Base-by-base conservation (phyloP, 2,113 vertebrate species). In the Marmota flaviventris region DNA sequence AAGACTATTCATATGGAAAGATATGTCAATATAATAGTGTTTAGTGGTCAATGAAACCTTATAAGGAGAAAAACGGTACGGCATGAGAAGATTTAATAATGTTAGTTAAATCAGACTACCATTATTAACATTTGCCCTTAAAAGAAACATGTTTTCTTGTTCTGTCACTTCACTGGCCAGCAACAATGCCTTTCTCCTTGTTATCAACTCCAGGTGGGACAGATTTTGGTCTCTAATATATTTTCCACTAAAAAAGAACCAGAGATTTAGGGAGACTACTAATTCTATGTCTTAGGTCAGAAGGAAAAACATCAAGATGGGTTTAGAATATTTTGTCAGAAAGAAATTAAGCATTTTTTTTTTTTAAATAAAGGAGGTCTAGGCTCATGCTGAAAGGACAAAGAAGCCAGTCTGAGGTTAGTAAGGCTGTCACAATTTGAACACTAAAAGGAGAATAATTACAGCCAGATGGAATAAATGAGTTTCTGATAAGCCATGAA, bases 381-480 rank as follows among this genome's bases (percentile, higher is more conserved):
- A 69, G 45, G 61, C n/a, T 25, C 77, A 45, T 25, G 67, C 14
- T 72, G 67, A 37, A 53, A 75, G 37, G 56, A 86, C 58, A 70
- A 45, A 83, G 29, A 53, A 91, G 76, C n/a, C 42, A 95, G 39
- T 63, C 4, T 63, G 24, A 63, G 22, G 61, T 63, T 27, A 63
- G 25, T 9, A 24, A 11, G 61, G 73, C 67, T 94, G 56, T 85
- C 78, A 91, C 42, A 93, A 84, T 6, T 45, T 67, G 61, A 87
- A 72, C 61, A 78, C 56, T 93, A 78, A 65, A 77, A 61, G 86
- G 34, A 93, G 51, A 87, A 78, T 77, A 89, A 95, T 85, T 61
- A 95, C 6, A 91, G 70, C 18, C 72, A 88, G 76, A 73, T 72
- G 42, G 51, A 87, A 86, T 53, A 95, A 61, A 95, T 2, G 11